Base-by-base conservation (phyloP, 2,113 vertebrate genomes). In the Python bivittatus region DNA sequence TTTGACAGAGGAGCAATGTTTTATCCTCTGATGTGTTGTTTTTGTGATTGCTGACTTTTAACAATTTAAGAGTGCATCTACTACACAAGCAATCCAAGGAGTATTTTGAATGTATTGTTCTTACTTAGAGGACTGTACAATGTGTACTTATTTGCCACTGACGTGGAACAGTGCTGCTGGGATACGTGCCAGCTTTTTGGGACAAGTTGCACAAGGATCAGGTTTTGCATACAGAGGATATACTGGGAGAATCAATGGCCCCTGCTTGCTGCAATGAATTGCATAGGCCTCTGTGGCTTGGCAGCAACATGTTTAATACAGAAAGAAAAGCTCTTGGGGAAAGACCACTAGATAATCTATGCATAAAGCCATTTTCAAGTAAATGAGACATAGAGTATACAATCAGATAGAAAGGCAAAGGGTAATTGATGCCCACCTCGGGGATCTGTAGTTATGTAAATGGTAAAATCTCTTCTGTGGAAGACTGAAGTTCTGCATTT, bases 261-360 rank as follows among this genome's bases (percentile, higher is more conserved):
- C 95, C 94, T 93, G 87, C 93, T 92, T 95, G 96, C 96, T 93
- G 91, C 95, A 91, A 79, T 95, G 96, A 97, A 95, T 96, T 95
- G 87, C 94, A 86, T 90, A 83, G 94, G 93, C 88, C 88, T 94
- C 92, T 0, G 89, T 0, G 8, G 84, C 89, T 94, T 93, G 94
- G 92, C 54, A 86, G 90, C 94, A 92, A 90, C 95, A 96, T 97
- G 95, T 97, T 98, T 98, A 97, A 97, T 97, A 96, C 93, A 97
- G 57, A 95, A 95, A 95, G 64, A 92, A 92, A 90, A 93, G 88
- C 93, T 88, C 93, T 84, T 87, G 33, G 57, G 58, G 90, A 90
- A 96, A 95, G 56, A 91, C 20, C 5, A 88, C 48, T 53, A 91
- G 92, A 79, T 86, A 95, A 72, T 44, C 58, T 90, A 86, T 79